These are phyloP conservation scores for Hirtodrosophila cameraria DNA, from an alignment of 2,888 invertebrate genomes.

Conservation along the genomic window DNA sequence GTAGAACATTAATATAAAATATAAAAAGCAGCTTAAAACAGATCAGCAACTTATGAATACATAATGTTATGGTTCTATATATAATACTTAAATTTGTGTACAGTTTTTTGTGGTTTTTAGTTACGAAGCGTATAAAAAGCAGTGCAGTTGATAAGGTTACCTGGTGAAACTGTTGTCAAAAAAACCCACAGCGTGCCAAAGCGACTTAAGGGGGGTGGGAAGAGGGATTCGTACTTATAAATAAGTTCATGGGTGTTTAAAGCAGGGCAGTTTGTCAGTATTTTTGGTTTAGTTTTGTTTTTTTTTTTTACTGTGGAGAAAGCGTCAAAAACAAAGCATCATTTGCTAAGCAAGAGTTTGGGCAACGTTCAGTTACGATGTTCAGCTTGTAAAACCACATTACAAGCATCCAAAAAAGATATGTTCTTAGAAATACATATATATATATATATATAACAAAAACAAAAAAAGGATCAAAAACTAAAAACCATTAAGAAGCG, in stretches of 20 bases:
- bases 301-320: conserved; percentile 21
- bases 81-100: conserved; percentile 38
- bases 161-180: conserved; percentile 86
- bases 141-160: conserved; percentile 87
- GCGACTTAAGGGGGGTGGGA: conserved; percentile 82
- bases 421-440: conserved; percentile 40
- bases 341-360: conserved; percentile 44
- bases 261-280: conserved; percentile 30
- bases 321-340: conserved; percentile 71
- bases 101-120: conserved; percentile 45
- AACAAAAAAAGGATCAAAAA: conserved; percentile 54
- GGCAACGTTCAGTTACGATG: conserved; percentile 71
- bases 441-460: too few species aligned
- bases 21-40: conserved; percentile 46
- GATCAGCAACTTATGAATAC: conserved; percentile 49
- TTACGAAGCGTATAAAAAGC: conserved; percentile 82
- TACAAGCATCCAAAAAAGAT: conserved; percentile 49
- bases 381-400: conserved; percentile 38
- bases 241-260: conserved; percentile 37
- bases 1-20: neutral
- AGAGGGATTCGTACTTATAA: conserved; percentile 45
- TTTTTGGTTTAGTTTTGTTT: conserved; percentile 22
- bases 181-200: conserved; percentile 88
- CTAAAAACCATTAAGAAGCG: conserved; percentile 77
- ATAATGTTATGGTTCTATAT: conserved; percentile 9